Conservation (phyloP, 2,888 invertebrate species). For the Calameuta pallipes region DNA sequence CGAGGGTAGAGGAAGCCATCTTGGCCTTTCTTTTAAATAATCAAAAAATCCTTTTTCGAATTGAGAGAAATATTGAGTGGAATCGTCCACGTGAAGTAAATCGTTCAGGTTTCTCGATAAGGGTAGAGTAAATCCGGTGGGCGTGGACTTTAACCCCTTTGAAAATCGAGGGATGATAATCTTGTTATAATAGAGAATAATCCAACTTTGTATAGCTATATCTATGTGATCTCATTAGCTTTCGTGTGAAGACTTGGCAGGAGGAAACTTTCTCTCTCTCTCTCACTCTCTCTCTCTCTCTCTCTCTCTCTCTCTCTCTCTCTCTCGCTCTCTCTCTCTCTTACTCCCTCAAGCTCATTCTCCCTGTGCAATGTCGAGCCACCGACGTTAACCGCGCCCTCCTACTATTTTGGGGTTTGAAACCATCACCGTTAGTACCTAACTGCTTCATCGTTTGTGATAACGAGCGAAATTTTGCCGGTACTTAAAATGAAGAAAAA, state of each 20-base stretch:
- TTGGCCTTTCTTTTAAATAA: too few relatives aligned
- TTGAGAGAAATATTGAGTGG: too few relatives aligned
- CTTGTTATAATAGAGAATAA: too few relatives aligned
- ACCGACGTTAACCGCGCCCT: neutral
- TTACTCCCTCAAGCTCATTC: neutral
- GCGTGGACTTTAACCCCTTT: too few relatives aligned
- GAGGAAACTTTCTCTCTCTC: neutral
- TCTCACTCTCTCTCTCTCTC: neutral
- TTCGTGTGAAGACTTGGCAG: neutral
- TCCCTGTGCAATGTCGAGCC: neutral
- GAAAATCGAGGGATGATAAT: too few relatives aligned
- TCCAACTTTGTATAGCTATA: neutral
- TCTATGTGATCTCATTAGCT: neutral
- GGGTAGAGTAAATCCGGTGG: too few relatives aligned
- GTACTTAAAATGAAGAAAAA: neutral
- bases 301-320: neutral
- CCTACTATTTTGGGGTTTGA: neutral
- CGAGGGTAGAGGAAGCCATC: too few relatives aligned
- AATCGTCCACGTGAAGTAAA: too few relatives aligned
- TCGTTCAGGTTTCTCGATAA: too few relatives aligned
- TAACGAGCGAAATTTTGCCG: neutral
- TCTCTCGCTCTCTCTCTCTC: neutral
- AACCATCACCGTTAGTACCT: neutral
- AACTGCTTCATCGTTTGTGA: neutral
- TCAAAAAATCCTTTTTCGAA: too few relatives aligned